These are phyloP conservation scores for Lissocephala sabroskyi DNA, from an alignment of 2,888 invertebrate genomes.

Conservation along the genomic window DNA sequence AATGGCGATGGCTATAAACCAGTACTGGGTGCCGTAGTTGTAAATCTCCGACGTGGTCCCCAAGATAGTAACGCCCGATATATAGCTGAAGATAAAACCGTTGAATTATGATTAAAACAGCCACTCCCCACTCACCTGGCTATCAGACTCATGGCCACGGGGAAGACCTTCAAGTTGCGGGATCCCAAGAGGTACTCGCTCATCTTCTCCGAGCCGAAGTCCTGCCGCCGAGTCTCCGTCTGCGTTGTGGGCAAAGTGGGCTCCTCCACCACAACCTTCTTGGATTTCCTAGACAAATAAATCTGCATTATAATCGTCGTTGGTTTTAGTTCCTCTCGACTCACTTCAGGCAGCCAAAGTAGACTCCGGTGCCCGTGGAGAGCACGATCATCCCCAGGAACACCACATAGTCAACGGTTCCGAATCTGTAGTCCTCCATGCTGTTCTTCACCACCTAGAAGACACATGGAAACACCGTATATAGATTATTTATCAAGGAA, in stretches of 20 bases:
- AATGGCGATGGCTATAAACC: conserved; percentile 82
- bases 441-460: conserved; percentile 14
- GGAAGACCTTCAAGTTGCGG: conserved; percentile 82
- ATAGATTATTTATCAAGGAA: neutral
- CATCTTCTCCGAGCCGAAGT: conserved; percentile 75
- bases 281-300: conserved; percentile 30
- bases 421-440: conserved; percentile 48
- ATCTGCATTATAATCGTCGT: too few relatives aligned
- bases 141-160: conserved; percentile 88
- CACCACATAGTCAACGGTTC: conserved; percentile 78
- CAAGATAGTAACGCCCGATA: conserved; percentile 89
- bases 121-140: conserved; percentile 78
- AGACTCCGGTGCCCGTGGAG: conserved; percentile 86
- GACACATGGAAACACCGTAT: neutral
- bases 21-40: conserved; percentile 88
- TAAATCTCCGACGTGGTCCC: conserved; percentile 92
- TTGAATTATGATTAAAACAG: neutral
- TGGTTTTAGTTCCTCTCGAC: conserved; percentile 11
- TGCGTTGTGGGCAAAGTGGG: conserved; percentile 27
- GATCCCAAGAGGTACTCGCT: conserved; percentile 86
- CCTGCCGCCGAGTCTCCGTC: conserved; percentile 31
- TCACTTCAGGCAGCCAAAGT: conserved; percentile 73
- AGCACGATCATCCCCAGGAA: conserved; percentile 80
- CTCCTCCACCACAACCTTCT: conserved; percentile 31
- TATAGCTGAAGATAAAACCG: conserved; percentile 78